These are phyloP conservation scores for Forbesichthys papilliferus DNA, from an alignment of 2,113 vertebrate genomes.

Conservation along the genomic window DNA sequence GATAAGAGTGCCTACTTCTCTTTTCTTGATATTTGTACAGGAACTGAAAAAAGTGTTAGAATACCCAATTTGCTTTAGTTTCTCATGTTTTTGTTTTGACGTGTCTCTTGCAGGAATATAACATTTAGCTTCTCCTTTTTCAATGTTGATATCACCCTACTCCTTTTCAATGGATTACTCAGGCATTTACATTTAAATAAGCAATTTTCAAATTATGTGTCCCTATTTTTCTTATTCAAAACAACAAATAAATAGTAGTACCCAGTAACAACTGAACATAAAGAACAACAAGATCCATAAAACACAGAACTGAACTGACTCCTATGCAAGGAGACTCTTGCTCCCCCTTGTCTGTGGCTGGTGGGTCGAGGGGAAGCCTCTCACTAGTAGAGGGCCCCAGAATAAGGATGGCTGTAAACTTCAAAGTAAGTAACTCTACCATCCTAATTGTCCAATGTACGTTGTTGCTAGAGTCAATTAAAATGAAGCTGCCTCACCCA, in stretches of 20 bases:
- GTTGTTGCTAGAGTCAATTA: background rate
- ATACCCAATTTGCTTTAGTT: background rate
- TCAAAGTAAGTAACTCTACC: background rate
- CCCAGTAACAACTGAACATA: background rate
- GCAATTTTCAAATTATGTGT: background rate
- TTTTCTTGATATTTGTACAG: no score
- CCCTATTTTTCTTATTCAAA: no score
- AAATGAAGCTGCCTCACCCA: background rate
- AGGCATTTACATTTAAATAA: background rate
- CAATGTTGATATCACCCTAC: background rate
- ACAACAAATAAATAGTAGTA: no score
- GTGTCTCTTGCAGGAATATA: constrained; percentile 1
- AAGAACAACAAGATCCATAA: background rate
- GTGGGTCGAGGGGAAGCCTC: no score
- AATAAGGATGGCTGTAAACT: no score
- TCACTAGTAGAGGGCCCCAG: no score
- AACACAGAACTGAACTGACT: background rate
- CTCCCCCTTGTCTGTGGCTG: background rate
- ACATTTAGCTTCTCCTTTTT: background rate
- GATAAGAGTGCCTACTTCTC: background rate
- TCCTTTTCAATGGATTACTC: background rate
- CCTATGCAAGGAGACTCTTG: background rate
- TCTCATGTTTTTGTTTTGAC: background rate
- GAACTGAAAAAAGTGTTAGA: background rate
- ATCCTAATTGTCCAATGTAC: background rate